phyloP scores from a whole-genome alignment of 2,888 invertebrate species.

The Micropterix aruncella region DNA sequence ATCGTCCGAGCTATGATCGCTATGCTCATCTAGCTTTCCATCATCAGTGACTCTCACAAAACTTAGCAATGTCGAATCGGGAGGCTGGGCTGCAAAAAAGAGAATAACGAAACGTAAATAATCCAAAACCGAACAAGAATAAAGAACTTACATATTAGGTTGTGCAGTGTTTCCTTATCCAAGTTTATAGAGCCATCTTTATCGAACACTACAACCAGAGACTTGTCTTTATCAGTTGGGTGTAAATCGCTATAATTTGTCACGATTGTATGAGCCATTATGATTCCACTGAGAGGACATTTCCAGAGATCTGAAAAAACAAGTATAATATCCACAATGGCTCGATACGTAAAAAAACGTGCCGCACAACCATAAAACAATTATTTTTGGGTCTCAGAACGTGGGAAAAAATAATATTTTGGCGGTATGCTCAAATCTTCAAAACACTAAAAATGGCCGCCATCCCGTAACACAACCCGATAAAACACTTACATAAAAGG shows the following conservation, averaged over 20 bases:
- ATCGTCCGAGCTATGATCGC: conserved; percentile 40
- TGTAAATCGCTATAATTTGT: not conserved
- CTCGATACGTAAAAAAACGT: too few species aligned
- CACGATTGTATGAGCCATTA: not conserved
- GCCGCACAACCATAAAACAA: too few species aligned
- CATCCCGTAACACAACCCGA: too few species aligned
- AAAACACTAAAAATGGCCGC: too few species aligned
- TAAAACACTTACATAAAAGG: too few species aligned
- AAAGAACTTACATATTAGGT: conserved; percentile 61
- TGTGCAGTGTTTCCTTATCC: conserved; percentile 67
- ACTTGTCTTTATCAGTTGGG: conserved; percentile 45
- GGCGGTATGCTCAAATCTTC: too few species aligned
- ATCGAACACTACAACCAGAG: conserved; percentile 72
- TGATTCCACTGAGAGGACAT: not conserved
- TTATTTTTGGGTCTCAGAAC: too few species aligned
- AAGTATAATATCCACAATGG: too few species aligned
- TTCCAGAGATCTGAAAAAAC: not conserved
- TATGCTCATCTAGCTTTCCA: conserved; percentile 38
- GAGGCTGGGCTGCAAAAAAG: conserved; percentile 30
- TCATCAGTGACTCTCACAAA: conserved; percentile 43
- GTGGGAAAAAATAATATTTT: too few species aligned
- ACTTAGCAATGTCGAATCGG: conserved; percentile 45
- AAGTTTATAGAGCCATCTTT: conserved; percentile 75
- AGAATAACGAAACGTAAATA: conserved; percentile 1
- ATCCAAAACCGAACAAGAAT: too few species aligned